Base-by-base conservation (phyloP, 92 coral and sea anemone genomes). In the Virgularia gustaviana region DNA sequence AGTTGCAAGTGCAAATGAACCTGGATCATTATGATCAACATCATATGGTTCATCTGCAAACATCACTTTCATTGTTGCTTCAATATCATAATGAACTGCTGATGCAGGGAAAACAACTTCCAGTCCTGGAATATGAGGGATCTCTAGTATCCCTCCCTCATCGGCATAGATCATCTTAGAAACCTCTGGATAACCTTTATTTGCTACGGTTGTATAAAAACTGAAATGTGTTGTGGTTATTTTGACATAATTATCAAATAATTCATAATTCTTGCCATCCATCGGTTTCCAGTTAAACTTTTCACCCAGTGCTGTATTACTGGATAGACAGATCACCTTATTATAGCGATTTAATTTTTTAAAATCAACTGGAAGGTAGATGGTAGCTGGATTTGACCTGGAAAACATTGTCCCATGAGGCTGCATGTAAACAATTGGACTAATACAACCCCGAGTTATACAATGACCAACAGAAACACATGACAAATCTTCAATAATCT, bases 1-100 rank as follows among this genome's bases (percentile, higher is more conserved):
- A 0, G 98, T 79, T 7, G 98, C 98, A 20, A 89, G 78, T 5
- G 90, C 98, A 68, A 71, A 65, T 5, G 92, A 82, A 1, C 31
- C 44, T 2, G 85, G 82, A 49, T 89, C 90, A 56, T 61, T 36
- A 57, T 92, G 98, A 44, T 92, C 87, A 0, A 86, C 96, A 55
- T 92, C 96, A 64, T 86, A 92, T 23, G 98, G 96, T 36, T 83
- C 89, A 77, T 87, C 96, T 27, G 92, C 90, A 79, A 88, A 92
- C 59, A 92, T 79, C 37, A 92, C 98, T 66, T 81, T 86, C 37
- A 92, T 76, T 32, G 94, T 86, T 0, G 98, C 98, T 65, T 84
- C 86, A 19, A 92, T 89, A 72, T 92, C 98, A 63, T 92, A 71
- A 35, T 89, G 64, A 33, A 92, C 56, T 1, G 96, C 85, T 12